Percentiles rank a stretch among this genome's conserved stretches.
Conservation (phyloP, 64 coral and sea anemone genomes). For the Trachythela sp. region DNA sequence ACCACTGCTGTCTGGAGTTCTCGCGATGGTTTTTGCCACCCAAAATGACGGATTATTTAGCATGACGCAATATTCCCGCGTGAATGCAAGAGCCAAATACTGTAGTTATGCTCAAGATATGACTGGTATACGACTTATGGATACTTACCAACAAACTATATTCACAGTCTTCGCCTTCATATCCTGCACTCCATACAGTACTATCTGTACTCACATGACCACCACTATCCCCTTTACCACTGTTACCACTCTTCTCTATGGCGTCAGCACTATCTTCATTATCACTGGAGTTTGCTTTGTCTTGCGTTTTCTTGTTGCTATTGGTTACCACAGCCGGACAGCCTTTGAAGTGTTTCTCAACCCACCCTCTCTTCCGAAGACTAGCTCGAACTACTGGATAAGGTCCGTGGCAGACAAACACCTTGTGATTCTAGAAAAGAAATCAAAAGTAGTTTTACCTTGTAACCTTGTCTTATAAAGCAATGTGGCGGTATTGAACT, state of each 20-base stretch:
- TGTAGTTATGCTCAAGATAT: too few relatives aligned
- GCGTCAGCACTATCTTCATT: constrained; percentile 58
- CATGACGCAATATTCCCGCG: too few relatives aligned
- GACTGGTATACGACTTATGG: too few relatives aligned
- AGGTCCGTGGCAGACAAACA: constrained; percentile 84
- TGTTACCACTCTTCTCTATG: background rate
- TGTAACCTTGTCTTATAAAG: background rate
- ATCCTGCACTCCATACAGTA: constrained; percentile 82
- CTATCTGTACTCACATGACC: constrained; percentile 49
- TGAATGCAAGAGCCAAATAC: too few relatives aligned
- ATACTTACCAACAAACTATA: constrained; percentile 80
- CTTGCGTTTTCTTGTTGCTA: constrained; percentile 51
- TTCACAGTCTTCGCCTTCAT: constrained; percentile 81
- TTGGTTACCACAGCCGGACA: constrained; percentile 42
- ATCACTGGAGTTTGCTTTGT: constrained; percentile 65
- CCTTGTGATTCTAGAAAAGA: constrained; percentile 65
- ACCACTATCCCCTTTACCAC: constrained; percentile 59
- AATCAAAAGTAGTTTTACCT: background rate
- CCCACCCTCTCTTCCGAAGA: constrained; percentile 72
- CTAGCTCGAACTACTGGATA: constrained; percentile 86
- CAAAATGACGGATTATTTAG: too few relatives aligned
- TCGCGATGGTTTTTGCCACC: too few relatives aligned
- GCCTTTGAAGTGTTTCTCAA: constrained; percentile 87
- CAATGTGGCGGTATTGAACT: too few relatives aligned
- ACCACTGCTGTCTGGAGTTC: too few relatives aligned